phyloP scores from a whole-genome alignment of 2,113 vertebrate species.

The Callipepla californica region DNA sequence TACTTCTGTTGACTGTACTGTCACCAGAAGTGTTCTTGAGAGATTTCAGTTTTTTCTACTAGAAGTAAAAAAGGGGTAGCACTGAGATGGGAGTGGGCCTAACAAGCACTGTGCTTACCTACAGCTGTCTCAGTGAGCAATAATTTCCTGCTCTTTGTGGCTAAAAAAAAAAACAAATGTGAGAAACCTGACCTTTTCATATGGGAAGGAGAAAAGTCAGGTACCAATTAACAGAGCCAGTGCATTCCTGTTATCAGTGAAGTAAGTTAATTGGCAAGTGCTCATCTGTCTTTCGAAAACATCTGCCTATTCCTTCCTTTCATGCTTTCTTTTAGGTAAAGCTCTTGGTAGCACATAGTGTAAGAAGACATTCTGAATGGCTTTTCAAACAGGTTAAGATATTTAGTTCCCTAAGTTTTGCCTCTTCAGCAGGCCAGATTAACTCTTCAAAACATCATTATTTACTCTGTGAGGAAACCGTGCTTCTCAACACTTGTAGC shows the following conservation, averaged over 20 bases:
- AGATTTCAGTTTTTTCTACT: not conserved
- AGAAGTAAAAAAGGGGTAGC: not conserved
- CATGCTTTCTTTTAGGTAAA: fast-evolving
- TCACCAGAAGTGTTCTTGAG: not conserved
- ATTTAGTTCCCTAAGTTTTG: not conserved
- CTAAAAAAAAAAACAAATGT: not conserved
- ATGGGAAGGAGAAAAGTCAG: not conserved
- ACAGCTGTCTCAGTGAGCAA: not conserved
- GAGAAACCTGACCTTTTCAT: not conserved
- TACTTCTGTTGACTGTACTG: fast-evolving
- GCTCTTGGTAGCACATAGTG: not conserved
- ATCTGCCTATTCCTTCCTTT: not conserved
- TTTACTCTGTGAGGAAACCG: not conserved
- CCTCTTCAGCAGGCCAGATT: not conserved
- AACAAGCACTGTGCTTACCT: not conserved
- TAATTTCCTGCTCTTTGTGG: not conserved
- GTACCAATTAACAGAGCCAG: not conserved
- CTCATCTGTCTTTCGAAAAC: not conserved
- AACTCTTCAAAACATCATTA: not conserved
- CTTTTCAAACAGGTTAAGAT: not conserved
- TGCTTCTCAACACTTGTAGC: not conserved
- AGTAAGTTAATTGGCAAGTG: not conserved
- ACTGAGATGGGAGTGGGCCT: not conserved
- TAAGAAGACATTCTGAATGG: not conserved
- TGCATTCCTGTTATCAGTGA: not conserved